Percentiles rank a stretch among this genome's conserved stretches.
Conservation (phyloP, 1,140 invertebrate species). For the Antheraea mylitta region DNA sequence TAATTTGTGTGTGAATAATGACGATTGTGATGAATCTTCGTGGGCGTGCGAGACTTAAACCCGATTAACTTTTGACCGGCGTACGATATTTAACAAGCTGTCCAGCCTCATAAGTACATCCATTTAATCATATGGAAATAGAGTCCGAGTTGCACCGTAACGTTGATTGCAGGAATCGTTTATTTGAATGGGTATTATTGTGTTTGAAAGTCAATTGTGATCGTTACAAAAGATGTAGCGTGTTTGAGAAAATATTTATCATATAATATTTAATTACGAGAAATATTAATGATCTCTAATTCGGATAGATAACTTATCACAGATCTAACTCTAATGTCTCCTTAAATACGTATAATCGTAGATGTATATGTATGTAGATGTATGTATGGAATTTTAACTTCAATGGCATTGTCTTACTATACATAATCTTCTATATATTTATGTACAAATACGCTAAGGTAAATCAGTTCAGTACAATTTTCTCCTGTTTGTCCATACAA, state of each 20-base stretch:
- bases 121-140: constrained; percentile 67
- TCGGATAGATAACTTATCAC: too few species aligned
- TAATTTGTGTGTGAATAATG: constrained; percentile 79
- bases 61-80: constrained; percentile 76
- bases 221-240: background rate
- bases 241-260: background rate
- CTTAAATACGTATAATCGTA: too few species aligned
- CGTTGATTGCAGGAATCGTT: constrained; percentile 42
- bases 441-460: too few species aligned
- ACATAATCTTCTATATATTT: too few species aligned
- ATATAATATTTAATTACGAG: background rate
- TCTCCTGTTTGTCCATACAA: too few species aligned
- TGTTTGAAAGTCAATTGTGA: constrained; percentile 13
- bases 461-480: too few species aligned
- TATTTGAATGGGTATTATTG: constrained; percentile 33
- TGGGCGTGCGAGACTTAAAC: constrained; percentile 75
- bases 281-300: background rate
- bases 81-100: constrained; percentile 69
- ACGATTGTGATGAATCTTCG: constrained; percentile 77
- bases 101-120: constrained; percentile 40
- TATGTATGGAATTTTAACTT: too few species aligned
- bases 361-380: too few species aligned
- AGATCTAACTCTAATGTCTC: too few species aligned
- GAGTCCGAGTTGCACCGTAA: constrained; percentile 37
- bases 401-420: too few species aligned